Conservation (phyloP, 2,113 vertebrate genomes). For the Semicossyphus pulcher region DNA sequence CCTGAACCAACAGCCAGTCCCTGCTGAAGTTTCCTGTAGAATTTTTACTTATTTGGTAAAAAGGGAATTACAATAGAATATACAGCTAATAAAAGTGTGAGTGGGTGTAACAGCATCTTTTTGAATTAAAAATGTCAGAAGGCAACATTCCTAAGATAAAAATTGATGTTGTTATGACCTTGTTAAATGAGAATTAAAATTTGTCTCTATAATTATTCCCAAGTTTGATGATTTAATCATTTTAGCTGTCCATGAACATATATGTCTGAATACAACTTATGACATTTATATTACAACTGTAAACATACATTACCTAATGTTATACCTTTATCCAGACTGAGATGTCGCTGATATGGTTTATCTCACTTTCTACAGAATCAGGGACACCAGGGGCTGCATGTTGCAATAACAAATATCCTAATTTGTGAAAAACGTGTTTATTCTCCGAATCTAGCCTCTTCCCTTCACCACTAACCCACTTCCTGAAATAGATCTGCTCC, state of each 20-base stretch:
- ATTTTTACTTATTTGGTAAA: too few relatives aligned
- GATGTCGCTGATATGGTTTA: constrained; percentile 22
- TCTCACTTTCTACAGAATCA: constrained; percentile 36
- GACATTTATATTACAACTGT: constrained; percentile 7
- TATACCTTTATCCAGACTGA: constrained; percentile 4
- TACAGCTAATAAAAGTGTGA: too few relatives aligned
- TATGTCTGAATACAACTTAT: not conserved
- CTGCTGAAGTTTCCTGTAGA: too few relatives aligned
- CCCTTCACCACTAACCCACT: constrained; percentile 82
- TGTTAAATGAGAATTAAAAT: too few relatives aligned
- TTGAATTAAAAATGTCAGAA: too few relatives aligned
- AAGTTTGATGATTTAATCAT: too few relatives aligned
- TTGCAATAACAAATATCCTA: constrained; percentile 75
- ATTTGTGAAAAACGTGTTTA: constrained; percentile 78
- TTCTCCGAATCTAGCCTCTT: constrained; percentile 77
- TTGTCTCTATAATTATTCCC: too few relatives aligned
- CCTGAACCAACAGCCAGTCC: too few relatives aligned
- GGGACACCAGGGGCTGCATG: constrained; percentile 56
- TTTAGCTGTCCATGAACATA: not conserved
- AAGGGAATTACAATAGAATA: too few relatives aligned
- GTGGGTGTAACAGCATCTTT: too few relatives aligned
- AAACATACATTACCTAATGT: constrained; percentile 7
- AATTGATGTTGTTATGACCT: too few relatives aligned
- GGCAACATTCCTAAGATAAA: too few relatives aligned
- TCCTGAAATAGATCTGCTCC: constrained; percentile 82